Percentiles rank a stretch among this genome's conserved stretches.
phyloP scores from a whole-genome alignment of 2,888 invertebrate species.

The Phyllotreta striolata region DNA sequence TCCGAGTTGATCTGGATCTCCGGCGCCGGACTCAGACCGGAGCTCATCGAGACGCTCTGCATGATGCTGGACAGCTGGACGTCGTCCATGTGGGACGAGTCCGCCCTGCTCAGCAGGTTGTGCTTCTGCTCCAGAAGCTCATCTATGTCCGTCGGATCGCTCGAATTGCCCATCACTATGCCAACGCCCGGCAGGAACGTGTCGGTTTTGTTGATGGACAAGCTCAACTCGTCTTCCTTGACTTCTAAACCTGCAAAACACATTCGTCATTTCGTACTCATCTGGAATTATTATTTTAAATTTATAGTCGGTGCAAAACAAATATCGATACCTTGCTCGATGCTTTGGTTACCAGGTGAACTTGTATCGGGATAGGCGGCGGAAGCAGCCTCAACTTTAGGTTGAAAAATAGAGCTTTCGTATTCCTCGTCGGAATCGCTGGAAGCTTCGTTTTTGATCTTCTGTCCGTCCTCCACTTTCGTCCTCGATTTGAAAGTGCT shows the following conservation, averaged over 20 bases:
- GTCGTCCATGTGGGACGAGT: conserved; percentile 57
- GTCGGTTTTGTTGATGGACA: conserved; percentile 57
- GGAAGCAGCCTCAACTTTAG: conserved; percentile 47
- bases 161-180: conserved; percentile 66
- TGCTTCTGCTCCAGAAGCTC: conserved; percentile 60
- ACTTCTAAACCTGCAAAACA: conserved; percentile 50
- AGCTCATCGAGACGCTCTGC: conserved; percentile 55
- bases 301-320: conserved; percentile 5
- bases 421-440: conserved; percentile 72
- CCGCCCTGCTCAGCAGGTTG: conserved; percentile 58
- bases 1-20: conserved; percentile 59
- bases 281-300: no score
- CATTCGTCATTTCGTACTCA: not conserved
- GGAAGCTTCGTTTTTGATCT: conserved; percentile 57
- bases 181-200: conserved; percentile 71
- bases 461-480: conserved; percentile 62
- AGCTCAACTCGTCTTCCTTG: conserved; percentile 48
- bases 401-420: conserved; percentile 66
- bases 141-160: conserved; percentile 40
- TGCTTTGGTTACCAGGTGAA: conserved; percentile 45
- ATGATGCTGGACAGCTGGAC: conserved; percentile 60
- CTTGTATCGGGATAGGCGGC: conserved; percentile 45
- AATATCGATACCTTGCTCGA: conserved; percentile 50
- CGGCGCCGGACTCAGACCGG: conserved; percentile 50
- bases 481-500: conserved; percentile 67